Percentiles rank a stretch among this genome's conserved stretches.
phyloP scores from a whole-genome alignment of 2,113 vertebrate genomes.

The Propithecus coquereli region DNA sequence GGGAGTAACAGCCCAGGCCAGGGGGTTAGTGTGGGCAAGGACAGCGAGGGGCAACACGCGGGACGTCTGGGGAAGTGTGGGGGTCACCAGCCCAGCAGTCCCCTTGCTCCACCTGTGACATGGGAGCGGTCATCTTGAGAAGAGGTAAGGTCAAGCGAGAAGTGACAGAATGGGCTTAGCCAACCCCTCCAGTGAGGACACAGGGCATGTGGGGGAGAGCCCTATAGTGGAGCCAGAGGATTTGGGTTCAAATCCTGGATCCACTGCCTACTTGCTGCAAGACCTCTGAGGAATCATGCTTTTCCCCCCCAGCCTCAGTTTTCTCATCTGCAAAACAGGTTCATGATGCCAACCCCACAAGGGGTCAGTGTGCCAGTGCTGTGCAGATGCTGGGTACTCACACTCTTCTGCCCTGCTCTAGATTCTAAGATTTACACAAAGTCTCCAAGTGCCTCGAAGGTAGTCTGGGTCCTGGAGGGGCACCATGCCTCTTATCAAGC shows the following conservation, averaged over 20 bases:
- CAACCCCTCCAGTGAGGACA: neutral
- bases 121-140: neutral
- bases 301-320: neutral
- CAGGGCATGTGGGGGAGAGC: neutral
- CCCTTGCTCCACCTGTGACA: neutral
- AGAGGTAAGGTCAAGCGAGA: neutral
- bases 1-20: neutral
- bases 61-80: neutral
- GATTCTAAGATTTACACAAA: neutral
- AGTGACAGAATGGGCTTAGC: neutral
- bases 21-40: neutral
- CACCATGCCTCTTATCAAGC: neutral
- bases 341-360: neutral
- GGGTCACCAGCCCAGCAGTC: neutral
- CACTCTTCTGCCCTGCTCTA: neutral
- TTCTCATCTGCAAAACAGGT: neutral
- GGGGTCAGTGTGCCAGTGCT: neutral
- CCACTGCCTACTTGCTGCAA: neutral
- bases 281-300: neutral
- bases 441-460: neutral
- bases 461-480: too few species aligned
- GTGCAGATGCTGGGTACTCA: neutral
- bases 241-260: neutral
- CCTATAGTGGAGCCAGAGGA: neutral
- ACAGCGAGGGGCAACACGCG: neutral